A percentile compares a stretch with the other conserved stretches of the same genome.
Evolutionary conservation across 2,888 invertebrate genomes (phyloP).

Genomic region (Cheilosia urbana): DNA sequence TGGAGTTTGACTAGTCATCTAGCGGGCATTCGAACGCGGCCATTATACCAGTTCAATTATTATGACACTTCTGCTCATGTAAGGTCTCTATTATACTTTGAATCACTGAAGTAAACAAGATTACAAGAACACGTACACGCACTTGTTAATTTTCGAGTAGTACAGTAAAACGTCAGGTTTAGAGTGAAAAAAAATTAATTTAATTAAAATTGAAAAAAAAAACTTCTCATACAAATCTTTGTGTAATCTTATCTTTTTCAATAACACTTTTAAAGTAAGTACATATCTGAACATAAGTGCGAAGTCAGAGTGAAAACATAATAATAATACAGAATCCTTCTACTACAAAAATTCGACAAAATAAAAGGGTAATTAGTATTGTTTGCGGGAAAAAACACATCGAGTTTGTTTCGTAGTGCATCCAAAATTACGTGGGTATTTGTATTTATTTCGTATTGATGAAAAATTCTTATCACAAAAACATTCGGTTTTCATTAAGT

Average conservation of each 20-base stretch:
- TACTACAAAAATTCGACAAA: background rate
- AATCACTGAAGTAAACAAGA: slow-evolving; percentile 44
- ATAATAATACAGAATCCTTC: background rate
- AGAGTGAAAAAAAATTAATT: slow-evolving; percentile 37
- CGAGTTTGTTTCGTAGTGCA: background rate
- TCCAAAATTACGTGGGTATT: slow-evolving; percentile 16
- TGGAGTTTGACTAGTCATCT: no score
- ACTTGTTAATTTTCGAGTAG: slow-evolving; percentile 58
- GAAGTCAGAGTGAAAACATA: background rate
- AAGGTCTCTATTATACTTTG: background rate
- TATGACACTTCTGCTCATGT: slow-evolving; percentile 21
- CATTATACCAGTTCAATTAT: background rate
- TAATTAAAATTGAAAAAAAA: slow-evolving; percentile 50
- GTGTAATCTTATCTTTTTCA: slow-evolving; percentile 33
- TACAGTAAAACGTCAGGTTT: slow-evolving; percentile 47
- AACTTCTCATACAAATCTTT: slow-evolving; percentile 44
- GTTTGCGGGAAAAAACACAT: slow-evolving; percentile 7
- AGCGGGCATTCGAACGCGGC: no score
- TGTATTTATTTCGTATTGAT: background rate
- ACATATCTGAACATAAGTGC: slow-evolving; percentile 3
- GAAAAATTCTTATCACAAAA: slow-evolving; percentile 21
- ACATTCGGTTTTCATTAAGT: slow-evolving; percentile 10
- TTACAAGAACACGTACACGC: slow-evolving; percentile 54
- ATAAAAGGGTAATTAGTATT: slow-evolving; percentile 29
- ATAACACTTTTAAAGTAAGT: slow-evolving; percentile 46